Percentiles rank a stretch among this genome's conserved stretches.
Conservation (phyloP, 2,113 vertebrate genomes). For the Oreocharis arfaki region DNA sequence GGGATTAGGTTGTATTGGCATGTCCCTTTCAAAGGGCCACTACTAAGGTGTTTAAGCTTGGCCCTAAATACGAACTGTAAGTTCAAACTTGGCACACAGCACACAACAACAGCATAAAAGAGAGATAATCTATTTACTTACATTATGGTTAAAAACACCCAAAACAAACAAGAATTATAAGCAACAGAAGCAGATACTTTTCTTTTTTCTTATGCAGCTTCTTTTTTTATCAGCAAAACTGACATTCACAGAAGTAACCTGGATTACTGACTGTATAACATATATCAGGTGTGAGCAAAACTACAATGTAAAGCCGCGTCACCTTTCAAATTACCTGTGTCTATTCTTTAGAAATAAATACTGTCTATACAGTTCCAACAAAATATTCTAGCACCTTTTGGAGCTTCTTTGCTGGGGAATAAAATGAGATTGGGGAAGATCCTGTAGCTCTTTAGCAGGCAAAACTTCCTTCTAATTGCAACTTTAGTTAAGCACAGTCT, state of each 20-base stretch:
- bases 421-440: neutral
- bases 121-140: neutral
- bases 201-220: neutral
- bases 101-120: neutral
- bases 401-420: neutral
- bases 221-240: neutral
- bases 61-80: neutral
- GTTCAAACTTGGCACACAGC: neutral
- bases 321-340: neutral
- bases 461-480: neutral
- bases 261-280: neutral
- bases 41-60: neutral
- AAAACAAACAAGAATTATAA: neutral
- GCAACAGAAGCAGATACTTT: neutral
- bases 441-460: neutral
- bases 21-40: neutral
- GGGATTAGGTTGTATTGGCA: neutral
- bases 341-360: neutral
- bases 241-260: neutral
- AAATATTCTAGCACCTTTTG: neutral
- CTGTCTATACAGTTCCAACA: neutral
- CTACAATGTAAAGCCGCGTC: neutral
- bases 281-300: neutral
- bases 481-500: neutral
- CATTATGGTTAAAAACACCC: neutral